Conservation (phyloP, 2,113 vertebrate genomes). For the Centrocercus urophasianus region DNA sequence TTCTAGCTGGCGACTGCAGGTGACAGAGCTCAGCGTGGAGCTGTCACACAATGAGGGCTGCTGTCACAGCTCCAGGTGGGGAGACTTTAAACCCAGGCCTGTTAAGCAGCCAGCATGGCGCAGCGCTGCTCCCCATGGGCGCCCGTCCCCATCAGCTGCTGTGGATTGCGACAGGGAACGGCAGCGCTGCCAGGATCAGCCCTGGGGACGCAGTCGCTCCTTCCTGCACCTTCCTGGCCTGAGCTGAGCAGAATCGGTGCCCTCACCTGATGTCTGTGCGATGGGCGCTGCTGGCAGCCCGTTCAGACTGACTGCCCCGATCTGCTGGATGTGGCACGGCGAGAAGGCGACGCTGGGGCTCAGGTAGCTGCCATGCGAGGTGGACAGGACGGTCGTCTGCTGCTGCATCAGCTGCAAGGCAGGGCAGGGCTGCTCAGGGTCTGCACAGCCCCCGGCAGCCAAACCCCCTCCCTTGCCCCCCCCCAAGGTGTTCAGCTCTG, state of each 20-base stretch:
- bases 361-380: constrained; percentile 95
- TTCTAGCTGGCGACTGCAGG: fast-evolving
- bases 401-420: constrained; percentile 95
- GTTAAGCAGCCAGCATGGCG: background rate
- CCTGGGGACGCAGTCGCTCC: background rate
- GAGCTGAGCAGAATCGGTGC: background rate
- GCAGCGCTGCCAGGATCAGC: background rate
- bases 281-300: constrained; percentile 90
- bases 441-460: background rate
- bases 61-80: background rate
- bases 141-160: no score
- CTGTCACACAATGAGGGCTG: background rate
- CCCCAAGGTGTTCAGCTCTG: background rate
- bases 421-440: background rate
- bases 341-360: constrained; percentile 93
- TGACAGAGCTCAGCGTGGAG: no score
- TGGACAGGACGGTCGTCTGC: constrained; percentile 96
- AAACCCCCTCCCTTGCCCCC: background rate
- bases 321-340: constrained; percentile 96
- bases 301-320: constrained; percentile 95
- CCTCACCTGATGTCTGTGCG: constrained; percentile 90
- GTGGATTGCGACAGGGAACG: no score
- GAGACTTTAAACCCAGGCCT: background rate
- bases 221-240: background rate
- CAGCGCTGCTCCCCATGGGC: background rate